phyloP scores from a whole-genome alignment of 2,888 invertebrate genomes.

The Synergus gifuensis region DNA sequence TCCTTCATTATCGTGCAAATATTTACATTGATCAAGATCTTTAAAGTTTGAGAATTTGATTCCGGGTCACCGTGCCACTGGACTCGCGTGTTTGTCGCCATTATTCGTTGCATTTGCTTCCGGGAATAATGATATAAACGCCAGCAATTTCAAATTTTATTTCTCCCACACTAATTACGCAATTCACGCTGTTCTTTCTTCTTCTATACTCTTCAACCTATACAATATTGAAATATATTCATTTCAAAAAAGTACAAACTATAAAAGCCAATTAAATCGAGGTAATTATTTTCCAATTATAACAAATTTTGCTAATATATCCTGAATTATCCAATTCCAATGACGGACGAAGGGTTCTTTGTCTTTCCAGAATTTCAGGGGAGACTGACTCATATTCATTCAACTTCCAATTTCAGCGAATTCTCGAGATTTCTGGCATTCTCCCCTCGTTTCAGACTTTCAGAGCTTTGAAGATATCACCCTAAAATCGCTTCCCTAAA shows the following conservation, averaged over 20 bases:
- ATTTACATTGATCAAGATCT: background rate
- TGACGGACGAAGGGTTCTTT: conserved; percentile 3
- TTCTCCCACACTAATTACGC: too few species aligned
- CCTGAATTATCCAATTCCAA: conserved; percentile 11
- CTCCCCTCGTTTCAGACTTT: conserved; percentile 56
- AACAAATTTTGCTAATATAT: background rate
- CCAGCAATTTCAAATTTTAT: too few species aligned
- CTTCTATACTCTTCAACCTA: too few species aligned
- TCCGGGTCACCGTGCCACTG: conserved; percentile 13
- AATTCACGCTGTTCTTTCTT: too few species aligned
- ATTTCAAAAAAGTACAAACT: too few species aligned
- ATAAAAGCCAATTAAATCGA: too few species aligned
- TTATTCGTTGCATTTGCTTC: background rate
- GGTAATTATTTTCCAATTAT: too few species aligned
- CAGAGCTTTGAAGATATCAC: conserved; percentile 51
- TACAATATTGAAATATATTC: too few species aligned
- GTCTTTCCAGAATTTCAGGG: conserved; percentile 27
- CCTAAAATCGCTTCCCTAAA: conserved; percentile 43
- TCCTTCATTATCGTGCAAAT: background rate
- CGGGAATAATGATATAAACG: background rate
- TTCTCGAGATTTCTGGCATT: conserved; percentile 54
- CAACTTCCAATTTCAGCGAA: conserved; percentile 55
- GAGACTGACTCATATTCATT: conserved; percentile 36
- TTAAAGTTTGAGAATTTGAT: background rate
- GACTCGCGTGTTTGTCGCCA: conserved; percentile 14